These are phyloP conservation scores for Tenthredo scrophulariae DNA, from an alignment of 2,888 invertebrate species.

Conservation along the genomic window DNA sequence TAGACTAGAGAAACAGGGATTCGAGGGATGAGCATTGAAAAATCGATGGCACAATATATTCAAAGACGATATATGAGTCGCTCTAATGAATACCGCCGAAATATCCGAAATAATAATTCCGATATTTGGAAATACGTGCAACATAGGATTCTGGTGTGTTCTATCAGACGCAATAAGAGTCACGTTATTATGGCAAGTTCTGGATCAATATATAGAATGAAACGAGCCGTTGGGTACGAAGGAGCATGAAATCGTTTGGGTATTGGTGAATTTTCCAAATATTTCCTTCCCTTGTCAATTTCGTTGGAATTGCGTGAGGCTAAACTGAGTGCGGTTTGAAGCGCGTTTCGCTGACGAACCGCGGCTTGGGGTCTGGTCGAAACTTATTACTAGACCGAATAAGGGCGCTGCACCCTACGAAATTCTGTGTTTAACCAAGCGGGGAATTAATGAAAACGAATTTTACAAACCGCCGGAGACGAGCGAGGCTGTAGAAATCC, in stretches of 20 bases:
- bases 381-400: conserved; percentile 35
- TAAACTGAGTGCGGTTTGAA: conserved; percentile 22
- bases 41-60: background rate
- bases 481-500: background rate
- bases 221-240: background rate
- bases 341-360: conserved; percentile 10
- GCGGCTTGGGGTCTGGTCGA: background rate
- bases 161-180: conserved; percentile 37
- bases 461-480: conserved; percentile 24
- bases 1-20: no score
- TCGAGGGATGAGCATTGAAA: no score
- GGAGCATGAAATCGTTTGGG: conserved; percentile 5
- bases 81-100: background rate
- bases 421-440: conserved; percentile 49
- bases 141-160: background rate
- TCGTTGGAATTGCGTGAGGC: conserved; percentile 29
- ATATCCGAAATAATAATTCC: background rate
- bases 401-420: conserved; percentile 20
- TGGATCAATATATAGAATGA: background rate
- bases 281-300: conserved; percentile 42
- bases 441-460: conserved; percentile 50
- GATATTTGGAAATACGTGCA: background rate
- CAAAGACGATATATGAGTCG: background rate
- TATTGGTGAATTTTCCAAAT: conserved; percentile 37
- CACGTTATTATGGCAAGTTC: conserved; percentile 35